A percentile compares a stretch with the other conserved stretches of the same genome.
phyloP scores from a whole-genome alignment of 2,888 invertebrate genomes.

The Cybosia mesomella region DNA sequence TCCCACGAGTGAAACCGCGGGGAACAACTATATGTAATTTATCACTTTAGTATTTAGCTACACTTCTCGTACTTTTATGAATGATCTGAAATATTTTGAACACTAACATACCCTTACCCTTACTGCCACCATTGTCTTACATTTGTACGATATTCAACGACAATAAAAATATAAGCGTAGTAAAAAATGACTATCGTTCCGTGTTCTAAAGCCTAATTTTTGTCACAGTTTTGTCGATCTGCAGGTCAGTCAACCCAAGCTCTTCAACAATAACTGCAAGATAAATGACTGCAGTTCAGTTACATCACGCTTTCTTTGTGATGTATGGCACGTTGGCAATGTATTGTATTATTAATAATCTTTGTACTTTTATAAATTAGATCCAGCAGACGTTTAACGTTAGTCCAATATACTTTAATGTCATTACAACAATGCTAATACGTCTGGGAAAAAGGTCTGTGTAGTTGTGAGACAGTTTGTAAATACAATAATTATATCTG shows the following conservation, averaged over 20 bases:
- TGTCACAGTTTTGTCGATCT: background rate
- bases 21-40: too few relatives aligned
- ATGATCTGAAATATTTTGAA: too few relatives aligned
- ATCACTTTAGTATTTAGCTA: too few relatives aligned
- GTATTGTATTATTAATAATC: background rate
- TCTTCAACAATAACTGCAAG: constrained; percentile 12
- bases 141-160: background rate
- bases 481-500: background rate
- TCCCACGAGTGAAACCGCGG: too few relatives aligned
- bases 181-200: too few relatives aligned
- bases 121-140: background rate
- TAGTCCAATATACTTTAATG: constrained; percentile 5
- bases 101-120: background rate
- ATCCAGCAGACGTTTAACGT: background rate
- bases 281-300: constrained; percentile 14
- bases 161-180: background rate
- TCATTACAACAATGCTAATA: background rate
- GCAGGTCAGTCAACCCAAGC: background rate
- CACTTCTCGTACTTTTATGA: too few relatives aligned
- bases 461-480: background rate
- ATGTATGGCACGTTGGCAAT: background rate
- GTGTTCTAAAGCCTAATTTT: background rate
- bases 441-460: background rate
- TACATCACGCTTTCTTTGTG: constrained; percentile 8
- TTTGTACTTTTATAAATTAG: constrained; percentile 6